Conservation (phyloP, 2,888 invertebrate genomes). For the Arge pagana region DNA sequence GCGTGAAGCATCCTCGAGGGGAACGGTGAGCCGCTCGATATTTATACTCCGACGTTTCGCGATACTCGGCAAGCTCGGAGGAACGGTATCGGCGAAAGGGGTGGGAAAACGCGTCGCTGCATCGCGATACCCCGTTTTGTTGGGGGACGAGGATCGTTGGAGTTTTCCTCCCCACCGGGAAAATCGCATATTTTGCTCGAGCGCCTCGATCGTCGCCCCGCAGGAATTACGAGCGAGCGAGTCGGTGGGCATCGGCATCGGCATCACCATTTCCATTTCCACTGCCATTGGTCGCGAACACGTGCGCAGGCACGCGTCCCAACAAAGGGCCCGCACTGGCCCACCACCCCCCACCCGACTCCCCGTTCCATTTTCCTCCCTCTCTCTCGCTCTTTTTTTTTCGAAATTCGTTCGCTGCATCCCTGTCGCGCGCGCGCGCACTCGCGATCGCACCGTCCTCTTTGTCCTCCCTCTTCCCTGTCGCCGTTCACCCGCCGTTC, state of each 20-base stretch:
- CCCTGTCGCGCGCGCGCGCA: slow-evolving; percentile 23
- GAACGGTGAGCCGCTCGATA: neutral
- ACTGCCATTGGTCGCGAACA: slow-evolving; percentile 52
- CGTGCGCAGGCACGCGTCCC: slow-evolving; percentile 57
- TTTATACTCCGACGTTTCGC: too few species aligned
- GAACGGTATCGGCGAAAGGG: neutral
- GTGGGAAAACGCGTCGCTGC: too few species aligned
- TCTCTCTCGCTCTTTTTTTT: slow-evolving; percentile 24
- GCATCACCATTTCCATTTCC: slow-evolving; percentile 19
- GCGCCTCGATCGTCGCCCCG: too few species aligned
- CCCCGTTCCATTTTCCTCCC: slow-evolving; percentile 20
- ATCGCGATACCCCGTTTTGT: too few species aligned
- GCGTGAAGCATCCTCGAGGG: neutral
- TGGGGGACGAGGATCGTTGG: too few species aligned
- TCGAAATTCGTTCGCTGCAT: slow-evolving; percentile 1
- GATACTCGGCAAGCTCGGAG: too few species aligned
- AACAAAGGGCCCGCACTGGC: slow-evolving; percentile 55
- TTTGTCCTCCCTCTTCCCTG: too few species aligned
- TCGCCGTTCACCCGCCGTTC: too few species aligned
- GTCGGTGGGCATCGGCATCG: slow-evolving; percentile 13
- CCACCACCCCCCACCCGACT: slow-evolving; percentile 32
- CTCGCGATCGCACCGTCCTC: slow-evolving; percentile 22
- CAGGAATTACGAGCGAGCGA: too few species aligned
- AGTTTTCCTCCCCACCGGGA: too few species aligned
- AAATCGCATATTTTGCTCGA: too few species aligned